These are phyloP conservation scores for Lampris incognitus DNA, from an alignment of 2,113 vertebrate species.

Conservation along the genomic window DNA sequence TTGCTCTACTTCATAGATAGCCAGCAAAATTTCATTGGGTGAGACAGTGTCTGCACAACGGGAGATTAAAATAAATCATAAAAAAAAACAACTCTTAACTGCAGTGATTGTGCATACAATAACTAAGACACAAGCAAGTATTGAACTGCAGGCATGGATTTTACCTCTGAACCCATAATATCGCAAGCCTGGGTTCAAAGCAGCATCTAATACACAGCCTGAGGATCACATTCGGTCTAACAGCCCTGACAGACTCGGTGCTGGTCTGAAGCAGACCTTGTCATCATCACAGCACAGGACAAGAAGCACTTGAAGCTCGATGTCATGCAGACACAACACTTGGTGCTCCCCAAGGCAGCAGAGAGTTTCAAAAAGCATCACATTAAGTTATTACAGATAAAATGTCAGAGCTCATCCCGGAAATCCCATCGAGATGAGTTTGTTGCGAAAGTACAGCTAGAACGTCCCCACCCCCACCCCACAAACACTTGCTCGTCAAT, in stretches of 20 bases:
- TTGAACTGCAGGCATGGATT: conserved; percentile 19
- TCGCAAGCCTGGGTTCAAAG: conserved; percentile 38
- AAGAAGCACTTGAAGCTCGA: conserved; percentile 75
- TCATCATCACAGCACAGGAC: conserved; percentile 35
- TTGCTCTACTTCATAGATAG: conserved; percentile 42
- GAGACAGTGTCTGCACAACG: conserved; percentile 12
- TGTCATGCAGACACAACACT: conserved; percentile 59
- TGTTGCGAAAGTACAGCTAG: conserved; percentile 20
- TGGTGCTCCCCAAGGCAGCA: conserved; percentile 8
- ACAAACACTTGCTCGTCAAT: conserved; percentile 63
- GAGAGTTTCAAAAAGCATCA: conserved; percentile 29
- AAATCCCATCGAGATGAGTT: conserved; percentile 11
- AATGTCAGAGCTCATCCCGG: conserved; percentile 40
- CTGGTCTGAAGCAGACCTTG: conserved; percentile 24
- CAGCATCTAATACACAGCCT: conserved; percentile 46
- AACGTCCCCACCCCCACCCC: not conserved
- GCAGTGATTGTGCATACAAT: conserved; percentile 20
- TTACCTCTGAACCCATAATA: conserved; percentile 27
- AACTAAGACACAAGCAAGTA: conserved; percentile 20
- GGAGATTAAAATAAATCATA: not conserved
- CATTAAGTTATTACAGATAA: conserved; percentile 52
- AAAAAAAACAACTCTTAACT: not conserved
- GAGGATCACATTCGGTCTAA: conserved; percentile 45
- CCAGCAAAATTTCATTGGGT: not conserved
- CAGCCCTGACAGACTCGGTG: conserved; percentile 16